These are phyloP conservation scores for Todiramphus chloris DNA, from an alignment of 2,113 vertebrate genomes.

Conservation along the genomic window DNA sequence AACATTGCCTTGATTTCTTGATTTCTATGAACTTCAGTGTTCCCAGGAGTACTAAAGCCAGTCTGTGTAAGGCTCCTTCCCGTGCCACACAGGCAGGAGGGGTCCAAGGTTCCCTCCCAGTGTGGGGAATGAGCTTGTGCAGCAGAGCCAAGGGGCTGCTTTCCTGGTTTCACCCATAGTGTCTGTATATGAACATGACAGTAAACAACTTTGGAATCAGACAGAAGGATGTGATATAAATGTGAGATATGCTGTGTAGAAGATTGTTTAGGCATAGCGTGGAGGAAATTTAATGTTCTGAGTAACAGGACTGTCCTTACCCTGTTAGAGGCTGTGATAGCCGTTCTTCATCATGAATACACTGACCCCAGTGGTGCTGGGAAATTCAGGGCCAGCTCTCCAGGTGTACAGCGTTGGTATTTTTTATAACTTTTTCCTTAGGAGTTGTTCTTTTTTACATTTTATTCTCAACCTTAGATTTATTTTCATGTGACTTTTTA, in stretches of 20 bases:
- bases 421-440: neutral
- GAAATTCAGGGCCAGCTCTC: neutral
- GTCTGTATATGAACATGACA: too few relatives aligned
- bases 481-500: neutral
- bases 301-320: neutral
- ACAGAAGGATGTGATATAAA: neutral
- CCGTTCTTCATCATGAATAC: neutral
- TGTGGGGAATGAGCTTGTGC: neutral
- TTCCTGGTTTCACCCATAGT: neutral
- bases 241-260: neutral
- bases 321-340: neutral
- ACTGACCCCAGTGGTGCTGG: neutral
- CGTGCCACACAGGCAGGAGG: neutral
- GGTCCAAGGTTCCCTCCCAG: neutral
- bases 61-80: neutral
- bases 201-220: neutral
- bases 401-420: accelerated
- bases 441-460: neutral
- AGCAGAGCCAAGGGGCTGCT: neutral
- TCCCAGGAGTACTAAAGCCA: neutral
- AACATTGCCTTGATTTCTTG: neutral
- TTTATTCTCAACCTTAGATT: neutral
- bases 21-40: neutral
- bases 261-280: neutral
- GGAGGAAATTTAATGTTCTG: neutral